Base-by-base conservation (phyloP, 2,797 vertebrate species). In the Acanthopagrus latus region DNA sequence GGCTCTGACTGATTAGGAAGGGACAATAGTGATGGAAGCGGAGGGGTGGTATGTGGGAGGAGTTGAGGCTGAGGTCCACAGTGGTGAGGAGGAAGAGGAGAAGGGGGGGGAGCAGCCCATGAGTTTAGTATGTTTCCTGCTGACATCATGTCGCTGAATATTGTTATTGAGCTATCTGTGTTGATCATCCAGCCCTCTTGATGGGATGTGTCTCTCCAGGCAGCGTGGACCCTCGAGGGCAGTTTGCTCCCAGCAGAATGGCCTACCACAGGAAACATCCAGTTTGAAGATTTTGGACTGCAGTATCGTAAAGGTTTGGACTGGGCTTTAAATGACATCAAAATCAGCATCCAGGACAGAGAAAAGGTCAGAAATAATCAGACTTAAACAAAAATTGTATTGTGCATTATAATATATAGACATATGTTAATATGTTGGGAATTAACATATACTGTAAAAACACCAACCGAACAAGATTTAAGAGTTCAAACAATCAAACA, bases 231-330 rank as follows among this genome's bases (percentile, higher is more conserved):
- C 43, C 77, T 92, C 2, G 86, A 92, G 23, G 79, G 43, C 38
- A 85, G 85, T 29, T 38, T 52, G 13, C 85, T 93, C 20, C 81
- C 60, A 1, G 71, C 83, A 0, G 70, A 72, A 4, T 98, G 97
- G 97, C 96, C 96, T 11, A 78, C 43, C 2, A 87, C 91, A 0
- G 97, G 97, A 25, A 92, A 81, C 85, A 95, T 98, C 52, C 94
- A 94, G 81, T 96, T 98, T 67, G 93, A 87, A n/a, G 85, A 93
- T 67, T 97, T 96, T 6, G 95, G 97, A 23, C 88, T 98, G 20
- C 91, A 93, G 85, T 96, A 97, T 78, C 89, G 95, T 33, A 94
- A 94, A n/a, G 92, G 95, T 52, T 65, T 97, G 80, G 95, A 96
- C 1, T 86, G 96, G 83, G 96, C 96, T 5, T 89, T 98, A 63